A percentile compares a stretch with the other conserved stretches of the same genome.
Evolutionary conservation across 2,888 invertebrate genomes (phyloP).

Genomic region (Rotaria socialis): DNA sequence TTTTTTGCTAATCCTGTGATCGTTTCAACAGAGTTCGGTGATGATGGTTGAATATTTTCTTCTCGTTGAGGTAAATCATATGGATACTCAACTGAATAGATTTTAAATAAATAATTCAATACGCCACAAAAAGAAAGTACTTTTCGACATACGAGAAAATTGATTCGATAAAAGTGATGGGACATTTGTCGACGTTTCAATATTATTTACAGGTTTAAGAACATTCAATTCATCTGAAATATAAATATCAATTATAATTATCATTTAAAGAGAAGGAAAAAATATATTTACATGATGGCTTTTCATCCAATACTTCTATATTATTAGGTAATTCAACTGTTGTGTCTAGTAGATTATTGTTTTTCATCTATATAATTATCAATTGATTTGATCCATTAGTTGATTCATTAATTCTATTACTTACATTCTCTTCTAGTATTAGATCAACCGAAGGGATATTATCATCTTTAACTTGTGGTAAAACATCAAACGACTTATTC

Average conservation of each 20-base stretch:
- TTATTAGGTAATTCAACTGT: conserved; percentile 29
- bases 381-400: neutral
- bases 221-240: neutral
- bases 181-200: neutral
- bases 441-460: neutral
- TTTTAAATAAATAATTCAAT: too few relatives aligned
- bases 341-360: neutral
- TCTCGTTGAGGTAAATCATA: neutral
- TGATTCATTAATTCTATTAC: neutral
- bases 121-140: too few relatives aligned
- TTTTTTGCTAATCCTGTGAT: neutral
- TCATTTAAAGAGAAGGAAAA: neutral
- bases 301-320: neutral
- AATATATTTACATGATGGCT: neutral
- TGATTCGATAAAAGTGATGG: neutral
- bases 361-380: neutral
- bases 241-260: neutral
- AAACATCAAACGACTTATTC: conserved; percentile 27
- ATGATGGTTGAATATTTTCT: conserved; percentile 7
- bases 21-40: neutral
- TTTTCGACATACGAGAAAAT: neutral
- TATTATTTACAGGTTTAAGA: neutral
- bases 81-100: neutral
- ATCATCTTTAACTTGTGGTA: conserved; percentile 10
- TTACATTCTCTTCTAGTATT: neutral